Percentiles rank a stretch among this genome's conserved stretches.
phyloP scores from a whole-genome alignment of 2,797 vertebrate genomes.

The Knipowitschia caucasica region DNA sequence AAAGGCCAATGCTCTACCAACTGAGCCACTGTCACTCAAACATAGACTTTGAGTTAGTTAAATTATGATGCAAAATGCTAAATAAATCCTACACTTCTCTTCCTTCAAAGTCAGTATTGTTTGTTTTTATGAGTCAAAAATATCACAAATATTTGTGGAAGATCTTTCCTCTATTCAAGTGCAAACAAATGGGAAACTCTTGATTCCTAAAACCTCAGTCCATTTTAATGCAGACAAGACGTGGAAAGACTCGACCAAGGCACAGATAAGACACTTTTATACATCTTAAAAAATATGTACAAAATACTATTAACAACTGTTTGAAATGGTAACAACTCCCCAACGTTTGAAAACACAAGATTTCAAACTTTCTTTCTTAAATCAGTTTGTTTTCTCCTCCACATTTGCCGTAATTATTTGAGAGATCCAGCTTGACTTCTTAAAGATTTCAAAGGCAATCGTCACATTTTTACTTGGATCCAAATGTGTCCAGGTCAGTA shows the following conservation, averaged over 20 bases:
- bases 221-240: not conserved
- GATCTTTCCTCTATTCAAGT: too few relatives aligned
- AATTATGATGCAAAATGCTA: too few relatives aligned
- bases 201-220: too few relatives aligned
- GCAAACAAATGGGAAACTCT: too few relatives aligned
- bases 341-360: slow-evolving; percentile 6
- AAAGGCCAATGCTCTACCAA: too few relatives aligned
- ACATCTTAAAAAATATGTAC: slow-evolving; percentile 72
- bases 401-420: not conserved
- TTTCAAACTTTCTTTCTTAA: not conserved
- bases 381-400: too few relatives aligned
- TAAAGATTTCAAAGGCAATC: slow-evolving; percentile 12
- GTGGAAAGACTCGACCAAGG: not conserved
- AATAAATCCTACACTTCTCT: too few relatives aligned
- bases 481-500: not conserved
- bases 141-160: too few relatives aligned
- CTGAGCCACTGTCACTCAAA: too few relatives aligned
- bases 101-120: too few relatives aligned
- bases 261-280: slow-evolving; percentile 35
- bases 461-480: not conserved
- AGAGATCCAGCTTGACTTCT: not conserved
- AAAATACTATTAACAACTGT: slow-evolving; percentile 61
- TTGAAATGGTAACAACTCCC: slow-evolving; percentile 41
- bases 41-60: too few relatives aligned
- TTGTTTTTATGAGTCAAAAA: too few relatives aligned